Evolutionary conservation across 1,140 invertebrate genomes (phyloP).

Genomic region (Nephila pilipes): DNA sequence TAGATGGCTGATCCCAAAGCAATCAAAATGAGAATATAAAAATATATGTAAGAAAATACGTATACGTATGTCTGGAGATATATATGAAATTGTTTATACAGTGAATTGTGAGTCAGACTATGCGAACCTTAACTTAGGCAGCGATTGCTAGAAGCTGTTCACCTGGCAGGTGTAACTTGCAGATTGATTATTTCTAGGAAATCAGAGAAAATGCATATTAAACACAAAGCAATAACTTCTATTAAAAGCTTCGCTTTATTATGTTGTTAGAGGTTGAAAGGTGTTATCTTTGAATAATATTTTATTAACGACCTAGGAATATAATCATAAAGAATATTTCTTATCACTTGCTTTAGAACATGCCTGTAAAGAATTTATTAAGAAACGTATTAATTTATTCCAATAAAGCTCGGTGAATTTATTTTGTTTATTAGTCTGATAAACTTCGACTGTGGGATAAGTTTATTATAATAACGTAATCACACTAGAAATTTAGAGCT

Average conservation of each 20-base stretch:
- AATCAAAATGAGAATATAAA: neutral
- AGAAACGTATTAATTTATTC: too few relatives aligned
- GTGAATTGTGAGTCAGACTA: neutral
- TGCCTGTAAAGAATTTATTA: too few relatives aligned
- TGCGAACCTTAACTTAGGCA: neutral
- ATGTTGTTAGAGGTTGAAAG: neutral
- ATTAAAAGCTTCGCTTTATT: neutral
- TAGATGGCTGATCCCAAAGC: neutral
- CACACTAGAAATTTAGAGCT: too few relatives aligned
- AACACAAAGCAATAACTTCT: neutral
- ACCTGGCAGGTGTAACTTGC: neutral
- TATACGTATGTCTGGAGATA: neutral
- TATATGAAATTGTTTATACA: constrained; percentile 11
- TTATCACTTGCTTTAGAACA: too few relatives aligned
- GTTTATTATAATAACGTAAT: too few relatives aligned
- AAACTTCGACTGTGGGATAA: too few relatives aligned
- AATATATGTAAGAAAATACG: neutral
- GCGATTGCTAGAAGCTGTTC: neutral
- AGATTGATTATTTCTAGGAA: neutral
- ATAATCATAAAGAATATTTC: too few relatives aligned
- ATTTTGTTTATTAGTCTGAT: too few relatives aligned
- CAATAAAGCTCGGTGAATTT: too few relatives aligned
- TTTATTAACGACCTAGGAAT: neutral
- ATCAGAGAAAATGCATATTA: neutral
- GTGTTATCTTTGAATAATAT: neutral